Percentiles rank a stretch among this genome's conserved stretches.
Conservation (phyloP, 2,113 vertebrate genomes). For the Rhabdomys dilectus region DNA sequence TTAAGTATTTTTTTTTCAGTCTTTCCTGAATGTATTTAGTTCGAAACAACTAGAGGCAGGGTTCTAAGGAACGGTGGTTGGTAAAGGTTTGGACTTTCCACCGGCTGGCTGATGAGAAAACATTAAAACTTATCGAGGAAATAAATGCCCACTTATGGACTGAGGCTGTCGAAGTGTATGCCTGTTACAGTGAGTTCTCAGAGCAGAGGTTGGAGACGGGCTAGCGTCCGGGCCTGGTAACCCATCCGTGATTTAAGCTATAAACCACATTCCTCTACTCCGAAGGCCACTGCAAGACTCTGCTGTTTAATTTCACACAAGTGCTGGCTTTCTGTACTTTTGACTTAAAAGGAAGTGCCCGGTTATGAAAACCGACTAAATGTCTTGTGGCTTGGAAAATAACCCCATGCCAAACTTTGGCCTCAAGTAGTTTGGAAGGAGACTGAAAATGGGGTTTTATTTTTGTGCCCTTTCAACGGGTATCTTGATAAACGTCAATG, state of each 20-base stretch:
- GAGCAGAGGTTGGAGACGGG: neutral
- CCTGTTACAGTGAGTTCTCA: neutral
- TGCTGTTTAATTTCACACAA: constrained; percentile 80
- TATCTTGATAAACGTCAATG: constrained; percentile 64
- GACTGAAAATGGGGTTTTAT: constrained; percentile 65
- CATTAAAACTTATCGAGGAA: constrained; percentile 15
- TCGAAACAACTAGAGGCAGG: neutral
- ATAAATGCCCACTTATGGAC: neutral
- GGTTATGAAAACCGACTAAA: constrained; percentile 74
- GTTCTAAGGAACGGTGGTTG: neutral
- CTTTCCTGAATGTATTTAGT: neutral
- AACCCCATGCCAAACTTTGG: constrained; percentile 81
- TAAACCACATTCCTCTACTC: constrained; percentile 38
- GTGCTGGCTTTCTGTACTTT: constrained; percentile 75
- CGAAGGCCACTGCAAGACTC: constrained; percentile 72
- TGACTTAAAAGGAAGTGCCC: constrained; percentile 85
- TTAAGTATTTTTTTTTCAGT: neutral
- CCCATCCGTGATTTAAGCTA: neutral
- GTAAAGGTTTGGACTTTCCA: neutral
- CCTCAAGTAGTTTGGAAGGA: constrained; percentile 71
- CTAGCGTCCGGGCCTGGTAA: neutral
- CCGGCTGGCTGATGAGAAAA: constrained; percentile 5
- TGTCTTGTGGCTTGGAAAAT: constrained; percentile 65
- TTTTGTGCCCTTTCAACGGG: constrained; percentile 7
- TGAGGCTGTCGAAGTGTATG: constrained; percentile 15